Conservation (phyloP, 2,113 vertebrate genomes). For the Rhinopomastus cyanomelas region DNA sequence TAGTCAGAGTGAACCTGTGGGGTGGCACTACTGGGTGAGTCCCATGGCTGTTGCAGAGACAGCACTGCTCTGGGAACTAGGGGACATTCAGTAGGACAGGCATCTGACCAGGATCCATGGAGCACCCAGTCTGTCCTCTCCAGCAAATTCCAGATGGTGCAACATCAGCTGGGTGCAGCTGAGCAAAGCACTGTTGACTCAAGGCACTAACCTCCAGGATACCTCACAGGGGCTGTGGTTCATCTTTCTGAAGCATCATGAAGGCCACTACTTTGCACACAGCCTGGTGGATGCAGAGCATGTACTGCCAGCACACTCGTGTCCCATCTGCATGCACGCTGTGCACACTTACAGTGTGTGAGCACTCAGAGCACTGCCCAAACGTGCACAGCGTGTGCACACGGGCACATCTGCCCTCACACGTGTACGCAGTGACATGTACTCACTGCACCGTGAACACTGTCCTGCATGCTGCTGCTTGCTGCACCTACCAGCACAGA, state of each 20-base stretch:
- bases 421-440: not conserved
- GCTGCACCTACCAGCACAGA: not conserved
- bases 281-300: not conserved
- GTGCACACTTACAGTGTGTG: not conserved
- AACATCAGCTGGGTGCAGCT: not conserved
- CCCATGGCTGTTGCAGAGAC: not conserved
- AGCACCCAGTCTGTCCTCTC: not conserved
- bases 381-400: not conserved
- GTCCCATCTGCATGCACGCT: not conserved
- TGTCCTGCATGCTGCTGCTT: rapidly evolving
- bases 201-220: not conserved
- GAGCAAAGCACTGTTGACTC: not conserved
- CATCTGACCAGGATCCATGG: not conserved
- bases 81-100: not conserved
- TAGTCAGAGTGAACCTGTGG: not conserved
- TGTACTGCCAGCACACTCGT: too few relatives aligned
- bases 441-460: rapidly evolving
- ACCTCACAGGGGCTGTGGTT: not conserved
- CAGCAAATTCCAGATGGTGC: not conserved
- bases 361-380: not conserved
- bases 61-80: not conserved
- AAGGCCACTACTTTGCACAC: not conserved
- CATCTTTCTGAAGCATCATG: not conserved
- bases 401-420: not conserved
- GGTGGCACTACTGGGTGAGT: not conserved